Evolutionary conservation across 2,888 invertebrate genomes (phyloP).

Genomic region (Drosophila percnosoma): DNA sequence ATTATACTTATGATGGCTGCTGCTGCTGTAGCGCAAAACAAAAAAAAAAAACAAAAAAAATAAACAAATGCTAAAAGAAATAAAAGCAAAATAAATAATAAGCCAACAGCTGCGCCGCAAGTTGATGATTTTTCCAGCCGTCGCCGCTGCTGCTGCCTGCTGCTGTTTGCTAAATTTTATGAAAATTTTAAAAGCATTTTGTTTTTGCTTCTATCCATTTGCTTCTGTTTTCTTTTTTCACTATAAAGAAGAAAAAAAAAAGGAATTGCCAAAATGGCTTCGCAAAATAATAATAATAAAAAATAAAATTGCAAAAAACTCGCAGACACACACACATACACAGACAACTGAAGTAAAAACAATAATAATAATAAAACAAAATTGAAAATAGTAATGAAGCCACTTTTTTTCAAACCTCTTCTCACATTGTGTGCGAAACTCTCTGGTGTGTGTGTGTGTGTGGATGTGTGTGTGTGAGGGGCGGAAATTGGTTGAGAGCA

Average conservation of each 20-base stretch:
- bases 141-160: conserved; percentile 2
- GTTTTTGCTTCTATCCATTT: conserved; percentile 11
- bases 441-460: conserved; percentile 20
- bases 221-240: conserved; percentile 31
- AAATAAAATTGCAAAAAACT: conserved; percentile 65
- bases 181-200: conserved; percentile 61
- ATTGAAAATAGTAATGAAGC: conserved; percentile 83
- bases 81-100: conserved; percentile 69
- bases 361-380: conserved; percentile 79
- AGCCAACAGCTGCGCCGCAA: conserved; percentile 73
- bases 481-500: conserved; percentile 66
- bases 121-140: conserved; percentile 39
- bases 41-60: conserved; percentile 17
- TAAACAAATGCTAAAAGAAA: conserved; percentile 45
- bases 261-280: conserved; percentile 57
- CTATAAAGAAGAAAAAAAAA: conserved; percentile 19
- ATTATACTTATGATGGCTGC: conserved; percentile 66
- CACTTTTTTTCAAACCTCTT: conserved; percentile 61
- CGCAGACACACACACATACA: conserved; percentile 29
- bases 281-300: conserved; percentile 66
- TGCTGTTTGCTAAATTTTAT: conserved; percentile 27
- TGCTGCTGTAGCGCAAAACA: conserved; percentile 32
- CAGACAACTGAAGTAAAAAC: conserved; percentile 30
- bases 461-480: conserved; percentile 56
- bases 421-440: conserved; percentile 27